Base-by-base conservation (phyloP, 2,888 invertebrate genomes). In the Andrena dorsata region DNA sequence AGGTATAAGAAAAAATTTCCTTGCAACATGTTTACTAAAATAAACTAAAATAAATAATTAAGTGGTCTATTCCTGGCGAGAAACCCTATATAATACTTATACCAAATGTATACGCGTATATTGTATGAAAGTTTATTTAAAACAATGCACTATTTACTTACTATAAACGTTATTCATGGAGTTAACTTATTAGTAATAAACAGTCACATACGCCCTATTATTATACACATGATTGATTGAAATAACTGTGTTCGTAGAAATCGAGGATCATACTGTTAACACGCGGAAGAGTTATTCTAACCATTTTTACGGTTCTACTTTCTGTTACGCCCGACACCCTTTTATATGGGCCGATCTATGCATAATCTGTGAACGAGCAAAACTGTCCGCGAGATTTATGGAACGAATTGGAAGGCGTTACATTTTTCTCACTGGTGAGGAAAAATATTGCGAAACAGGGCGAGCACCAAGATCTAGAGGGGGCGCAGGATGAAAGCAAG, bases 341-440 rank as follows among this genome's bases (percentile, higher is more conserved):
- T 74, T 74, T 73, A 66, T 41, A n/a, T 23, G 35, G 77, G 23
- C 2, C 68, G 65, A 70, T 66, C 64, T 58, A 10, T 63, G 69
- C 56, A 82, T 82, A 65, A 82, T 82, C 70, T 30, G 23, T 10
- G 66, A 66, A 16, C 41, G 41, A 16, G 41, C 16, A 66, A 76
- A 71, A 73, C 63, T 82, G 82, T 77, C 82, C 79, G 80, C 41
- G 72, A 73, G 77, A 83, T 76, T 78, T 77, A 83, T 78, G 73
- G 84, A 80, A 70, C 61, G 80, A 84, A 80, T 78, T 53, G 53
- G 74, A 78, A 61, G 74, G 30, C 30, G 66, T 66, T 66, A 66
- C 65, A 16, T 28, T 49, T 47, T 69, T 35, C 32, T 35, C 47
- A 68, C 26, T 53, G 32, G 7, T 10, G 41, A 41, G 20, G 78